Base-by-base conservation (phyloP, 2,113 vertebrate species). In the Neolamprologus modestus region DNA sequence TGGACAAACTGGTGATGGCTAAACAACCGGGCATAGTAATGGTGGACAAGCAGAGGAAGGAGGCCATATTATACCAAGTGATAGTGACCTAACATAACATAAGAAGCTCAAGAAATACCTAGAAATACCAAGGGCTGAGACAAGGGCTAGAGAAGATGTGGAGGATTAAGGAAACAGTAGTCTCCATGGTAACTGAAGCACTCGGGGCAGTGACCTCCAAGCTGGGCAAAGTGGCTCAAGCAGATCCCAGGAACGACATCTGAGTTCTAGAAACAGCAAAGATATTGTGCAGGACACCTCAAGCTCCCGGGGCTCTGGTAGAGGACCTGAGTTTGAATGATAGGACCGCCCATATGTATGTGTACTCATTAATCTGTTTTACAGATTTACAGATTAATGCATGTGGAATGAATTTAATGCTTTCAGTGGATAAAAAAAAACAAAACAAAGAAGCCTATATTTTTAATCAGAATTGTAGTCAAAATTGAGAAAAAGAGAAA, bases 211-310 rank as follows among this genome's bases (percentile, higher is more conserved):
- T 66, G 10, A 35, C 61, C 31, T 66, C 61, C 61, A 66, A 66
- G 17, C 61, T 66, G 61, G 31, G 33, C 31, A 66, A 66, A 66
- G 61, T 66, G 31, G 31, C 10, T 37, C 61, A 37, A 66, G 61
- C 31, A 66, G 17, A 66, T 66, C 61, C 61, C 61, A 37, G 19
- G 61, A 66, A 61, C 5, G 3, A 61, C 16, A 61, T 33, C 57
- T 61, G 57, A 61, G 57, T 31, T 8, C 26, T 31, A 61, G 26
- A 31, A 31, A 61, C 57, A 61, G 14, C 14, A 4, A 61, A 61
- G 57, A 61, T 19, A 61, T 7, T 61, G 57, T 61, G 28, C 57
- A 61, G 28, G 16, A 61, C 28, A 61, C 16, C 57, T 61, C 57
- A 10, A 37, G 61, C 19, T 66, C 61, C 33, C 33, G 2, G 33